Evolutionary conservation across 2,888 invertebrate species (phyloP).

Genomic region (Leucoptera coffeella): DNA sequence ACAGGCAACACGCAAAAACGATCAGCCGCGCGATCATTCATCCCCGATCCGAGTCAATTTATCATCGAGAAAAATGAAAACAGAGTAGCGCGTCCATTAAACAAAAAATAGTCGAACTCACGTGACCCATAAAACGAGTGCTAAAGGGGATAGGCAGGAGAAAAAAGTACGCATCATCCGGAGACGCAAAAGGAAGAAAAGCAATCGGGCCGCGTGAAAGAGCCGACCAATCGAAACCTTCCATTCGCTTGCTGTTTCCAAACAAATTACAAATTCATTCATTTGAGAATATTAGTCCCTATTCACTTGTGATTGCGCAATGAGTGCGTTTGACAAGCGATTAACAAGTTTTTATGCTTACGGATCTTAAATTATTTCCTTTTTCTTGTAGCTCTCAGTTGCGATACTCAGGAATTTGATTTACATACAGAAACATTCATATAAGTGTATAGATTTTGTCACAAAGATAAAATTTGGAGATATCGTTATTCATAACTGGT

Average conservation of each 20-base stretch:
- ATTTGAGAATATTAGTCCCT: no score
- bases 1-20: no score
- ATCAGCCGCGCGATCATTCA: slow-evolving; percentile 46
- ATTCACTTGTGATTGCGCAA: no score
- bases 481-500: no score
- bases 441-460: no score
- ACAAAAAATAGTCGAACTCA: slow-evolving; percentile 51
- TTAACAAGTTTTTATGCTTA: no score
- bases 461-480: no score
- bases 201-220: slow-evolving; percentile 51
- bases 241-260: background rate
- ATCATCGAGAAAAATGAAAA: slow-evolving; percentile 47
- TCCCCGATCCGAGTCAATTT: slow-evolving; percentile 44
- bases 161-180: slow-evolving; percentile 28
- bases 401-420: no score
- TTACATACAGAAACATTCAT: no score
- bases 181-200: slow-evolving; percentile 42
- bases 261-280: no score
- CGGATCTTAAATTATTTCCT: no score
- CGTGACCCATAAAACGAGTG: slow-evolving; percentile 51
- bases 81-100: slow-evolving; percentile 21
- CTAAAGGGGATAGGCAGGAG: slow-evolving; percentile 37
- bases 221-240: slow-evolving; percentile 23
- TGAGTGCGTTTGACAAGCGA: slow-evolving; percentile 11
- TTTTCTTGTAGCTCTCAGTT: no score